Evolutionary conservation across 2,888 invertebrate genomes (phyloP).

Genomic region (Neoascia interrupta): DNA sequence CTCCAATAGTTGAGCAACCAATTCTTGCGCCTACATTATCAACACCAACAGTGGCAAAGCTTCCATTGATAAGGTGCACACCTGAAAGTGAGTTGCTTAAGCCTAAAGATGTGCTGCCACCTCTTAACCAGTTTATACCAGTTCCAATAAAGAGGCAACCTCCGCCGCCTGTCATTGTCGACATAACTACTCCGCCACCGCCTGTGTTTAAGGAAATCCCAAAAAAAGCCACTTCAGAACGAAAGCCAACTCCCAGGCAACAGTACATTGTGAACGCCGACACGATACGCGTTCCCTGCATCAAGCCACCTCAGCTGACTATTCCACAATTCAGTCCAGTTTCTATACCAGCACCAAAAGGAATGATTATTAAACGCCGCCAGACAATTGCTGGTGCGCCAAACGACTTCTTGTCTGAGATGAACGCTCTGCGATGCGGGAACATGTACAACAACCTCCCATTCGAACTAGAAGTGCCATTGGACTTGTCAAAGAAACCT

Average conservation of each 20-base stretch:
- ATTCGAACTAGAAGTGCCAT: conserved; percentile 75
- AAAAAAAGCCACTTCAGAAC: conserved; percentile 1
- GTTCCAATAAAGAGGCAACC: conserved; percentile 13
- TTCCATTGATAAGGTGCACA: not conserved
- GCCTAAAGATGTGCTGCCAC: conserved; percentile 18
- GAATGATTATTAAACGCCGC: conserved; percentile 62
- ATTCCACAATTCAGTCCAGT: conserved; percentile 59
- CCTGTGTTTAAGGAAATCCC: conserved; percentile 21
- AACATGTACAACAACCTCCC: conserved; percentile 53
- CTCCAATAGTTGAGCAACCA: not conserved
- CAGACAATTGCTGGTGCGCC: conserved; percentile 62
- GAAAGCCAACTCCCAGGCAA: conserved; percentile 17
- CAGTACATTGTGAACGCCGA: conserved; percentile 41
- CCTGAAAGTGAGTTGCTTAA: not conserved
- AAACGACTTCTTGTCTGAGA: conserved; percentile 45
- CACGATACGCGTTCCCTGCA: conserved; percentile 48
- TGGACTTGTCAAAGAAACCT: conserved; percentile 77
- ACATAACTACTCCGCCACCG: conserved; percentile 22
- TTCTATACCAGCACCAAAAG: conserved; percentile 55
- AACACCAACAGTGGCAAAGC: not conserved
- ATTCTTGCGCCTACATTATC: not conserved
- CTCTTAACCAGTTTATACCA: conserved; percentile 34
- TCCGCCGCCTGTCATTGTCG: conserved; percentile 20
- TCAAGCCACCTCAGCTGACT: conserved; percentile 40
- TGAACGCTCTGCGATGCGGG: conserved; percentile 52